Base-by-base conservation (phyloP, 1,140 invertebrate species). In the Drosophila kepulauana region DNA sequence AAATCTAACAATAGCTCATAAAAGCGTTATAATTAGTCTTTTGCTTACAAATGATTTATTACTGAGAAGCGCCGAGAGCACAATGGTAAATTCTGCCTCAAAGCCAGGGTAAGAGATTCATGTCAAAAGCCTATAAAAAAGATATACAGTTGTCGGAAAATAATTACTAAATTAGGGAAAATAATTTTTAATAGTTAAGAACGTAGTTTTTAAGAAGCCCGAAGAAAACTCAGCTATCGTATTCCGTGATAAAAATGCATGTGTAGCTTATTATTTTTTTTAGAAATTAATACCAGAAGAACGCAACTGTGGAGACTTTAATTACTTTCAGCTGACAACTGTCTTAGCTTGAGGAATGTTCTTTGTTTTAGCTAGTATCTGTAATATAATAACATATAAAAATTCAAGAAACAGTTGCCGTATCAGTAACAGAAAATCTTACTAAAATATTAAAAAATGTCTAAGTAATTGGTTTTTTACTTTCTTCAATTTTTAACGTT, bases 1-100 rank as follows among this genome's bases (percentile, higher is more conserved):
- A 62, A 49, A 16, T 33, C 45, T 20, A 62, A 62, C 15, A 48
- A 62, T 62, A 35, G 10, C n/a, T 20, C 59, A 49, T 48, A 49
- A 35, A 48, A 46, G 16, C 20, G 20, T 35, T 49, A 20, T 49
- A 62, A 62, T 57, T 41, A 57, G 33, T 20, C 54, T 41, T 41
- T 20, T 57, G 30, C 51, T 54, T 8, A 25, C 35, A 11, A 11
- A 20, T 41, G 33, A 38, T 57, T 57, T 38, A 38, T 57, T 57
- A 41, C 54, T 57, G 8, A 38, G 52, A 35, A 10, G 15, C 5
- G 3, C 7, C 35, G 15, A 57, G 2, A 38, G 10, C 13, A 48
- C 15, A 48, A 48, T 16, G 35, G 35, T 10, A 56, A 25, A 16
- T 25, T 20, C 11, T 51, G 11, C 49, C 25, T 51, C 25, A 16